Percentiles rank a stretch among this genome's conserved stretches.
These are phyloP conservation scores for Dilophus febrilis DNA, from an alignment of 2,888 invertebrate species.

Conservation along the genomic window DNA sequence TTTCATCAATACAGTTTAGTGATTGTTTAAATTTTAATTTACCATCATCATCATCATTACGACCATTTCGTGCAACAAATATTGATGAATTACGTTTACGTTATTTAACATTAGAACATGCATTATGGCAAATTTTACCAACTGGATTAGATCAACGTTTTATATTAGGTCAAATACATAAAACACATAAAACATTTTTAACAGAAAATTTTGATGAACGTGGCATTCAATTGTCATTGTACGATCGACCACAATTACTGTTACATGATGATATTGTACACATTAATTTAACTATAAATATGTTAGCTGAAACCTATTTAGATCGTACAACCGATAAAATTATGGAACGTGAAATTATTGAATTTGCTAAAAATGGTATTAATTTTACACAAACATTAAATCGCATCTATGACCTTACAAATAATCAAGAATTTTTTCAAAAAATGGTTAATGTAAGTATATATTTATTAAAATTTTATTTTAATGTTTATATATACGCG, in stretches of 20 bases:
- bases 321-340: neutral
- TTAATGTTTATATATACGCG: no score
- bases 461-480: no score
- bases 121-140: constrained; percentile 1
- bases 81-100: constrained; percentile 43
- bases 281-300: neutral
- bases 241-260: neutral
- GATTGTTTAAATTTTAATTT: no score
- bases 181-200: neutral
- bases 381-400: constrained; percentile 3
- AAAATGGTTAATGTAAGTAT: constrained; percentile 3
- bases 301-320: neutral
- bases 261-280: neutral
- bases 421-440: neutral
- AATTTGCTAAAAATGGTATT: neutral
- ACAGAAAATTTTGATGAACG: neutral
- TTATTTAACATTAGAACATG: constrained; percentile 37
- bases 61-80: no score
- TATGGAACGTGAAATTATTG: neutral
- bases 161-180: constrained; percentile 4
- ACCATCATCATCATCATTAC: no score
- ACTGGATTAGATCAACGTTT: neutral
- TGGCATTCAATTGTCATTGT: neutral
- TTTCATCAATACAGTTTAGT: no score
- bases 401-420: neutral